Percentiles rank a stretch among this genome's conserved stretches.
Conservation (phyloP, 2,113 vertebrate species). For the Ramphastos sulfuratus region DNA sequence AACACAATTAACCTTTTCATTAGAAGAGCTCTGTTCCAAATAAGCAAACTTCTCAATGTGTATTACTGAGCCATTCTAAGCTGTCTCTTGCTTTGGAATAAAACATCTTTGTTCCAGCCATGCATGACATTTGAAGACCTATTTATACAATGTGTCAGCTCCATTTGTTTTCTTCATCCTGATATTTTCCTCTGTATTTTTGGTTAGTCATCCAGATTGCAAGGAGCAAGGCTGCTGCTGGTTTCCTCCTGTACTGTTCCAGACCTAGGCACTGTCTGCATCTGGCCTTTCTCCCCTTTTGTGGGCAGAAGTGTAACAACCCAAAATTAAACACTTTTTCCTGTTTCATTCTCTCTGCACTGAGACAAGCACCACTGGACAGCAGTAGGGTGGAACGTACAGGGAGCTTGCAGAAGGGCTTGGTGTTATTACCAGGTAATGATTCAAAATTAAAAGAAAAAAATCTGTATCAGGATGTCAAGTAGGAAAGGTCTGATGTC, state of each 20-base stretch:
- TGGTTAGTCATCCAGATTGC: conserved; percentile 1
- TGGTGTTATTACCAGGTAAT: neutral
- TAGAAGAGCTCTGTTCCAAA: conserved; percentile 57
- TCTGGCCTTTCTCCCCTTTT: neutral
- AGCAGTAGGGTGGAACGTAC: neutral
- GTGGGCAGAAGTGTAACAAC: neutral
- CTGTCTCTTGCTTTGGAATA: conserved; percentile 56
- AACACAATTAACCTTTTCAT: conserved; percentile 71
- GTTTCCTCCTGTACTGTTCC: neutral
- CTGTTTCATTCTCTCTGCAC: neutral
- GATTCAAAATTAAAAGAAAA: neutral
- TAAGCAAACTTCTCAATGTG: conserved; percentile 56
- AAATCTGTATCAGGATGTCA: accelerated
- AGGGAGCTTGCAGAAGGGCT: neutral
- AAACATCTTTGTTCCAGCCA: conserved; percentile 62
- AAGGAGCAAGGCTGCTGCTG: neutral
- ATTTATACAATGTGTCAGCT: conserved; percentile 68
- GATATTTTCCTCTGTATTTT: conserved; percentile 60
- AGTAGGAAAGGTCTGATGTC: neutral
- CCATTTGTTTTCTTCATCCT: conserved; percentile 63
- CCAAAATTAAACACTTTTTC: neutral
- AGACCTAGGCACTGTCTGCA: neutral
- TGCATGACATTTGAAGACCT: conserved; percentile 68
- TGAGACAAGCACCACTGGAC: neutral
- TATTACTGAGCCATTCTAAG: conserved; percentile 53